phyloP scores from a whole-genome alignment of 1,140 invertebrate species.

The Drosophila saltans region DNA sequence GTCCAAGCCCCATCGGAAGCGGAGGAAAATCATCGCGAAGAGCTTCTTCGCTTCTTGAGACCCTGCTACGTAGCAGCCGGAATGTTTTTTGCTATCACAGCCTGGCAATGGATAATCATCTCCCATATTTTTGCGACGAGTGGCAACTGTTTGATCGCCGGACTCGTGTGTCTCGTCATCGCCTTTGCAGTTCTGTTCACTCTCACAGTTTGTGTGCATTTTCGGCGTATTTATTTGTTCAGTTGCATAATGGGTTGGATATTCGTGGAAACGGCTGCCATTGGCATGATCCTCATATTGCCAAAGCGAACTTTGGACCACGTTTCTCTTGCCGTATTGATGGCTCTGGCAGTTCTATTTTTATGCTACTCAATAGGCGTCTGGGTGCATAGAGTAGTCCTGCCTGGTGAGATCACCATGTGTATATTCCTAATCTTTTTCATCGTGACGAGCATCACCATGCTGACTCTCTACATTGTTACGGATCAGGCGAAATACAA shows the following conservation, averaged over 20 bases:
- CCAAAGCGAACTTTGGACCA: background rate
- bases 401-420: constrained; percentile 41
- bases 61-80: constrained; percentile 29
- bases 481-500: background rate
- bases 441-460: background rate
- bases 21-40: background rate
- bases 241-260: constrained; percentile 6
- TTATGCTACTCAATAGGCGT: constrained; percentile 31
- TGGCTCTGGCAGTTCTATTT: background rate
- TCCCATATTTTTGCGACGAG: background rate
- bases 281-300: constrained; percentile 26
- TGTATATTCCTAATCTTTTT: constrained; percentile 9
- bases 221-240: constrained; percentile 9
- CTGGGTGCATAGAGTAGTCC: constrained; percentile 14
- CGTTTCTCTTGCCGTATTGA: background rate
- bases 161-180: constrained; percentile 16
- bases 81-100: background rate
- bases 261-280: constrained; percentile 17
- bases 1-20: background rate
- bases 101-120: constrained; percentile 24
- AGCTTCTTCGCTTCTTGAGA: background rate
- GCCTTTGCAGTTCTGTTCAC: constrained; percentile 15
- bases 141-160: background rate
- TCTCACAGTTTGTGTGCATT: background rate
- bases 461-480: constrained; percentile 26